Percentiles rank a stretch among this genome's conserved stretches.
These are phyloP conservation scores for Lasioglossum vierecki DNA, from an alignment of 2,888 invertebrate genomes.

Conservation along the genomic window DNA sequence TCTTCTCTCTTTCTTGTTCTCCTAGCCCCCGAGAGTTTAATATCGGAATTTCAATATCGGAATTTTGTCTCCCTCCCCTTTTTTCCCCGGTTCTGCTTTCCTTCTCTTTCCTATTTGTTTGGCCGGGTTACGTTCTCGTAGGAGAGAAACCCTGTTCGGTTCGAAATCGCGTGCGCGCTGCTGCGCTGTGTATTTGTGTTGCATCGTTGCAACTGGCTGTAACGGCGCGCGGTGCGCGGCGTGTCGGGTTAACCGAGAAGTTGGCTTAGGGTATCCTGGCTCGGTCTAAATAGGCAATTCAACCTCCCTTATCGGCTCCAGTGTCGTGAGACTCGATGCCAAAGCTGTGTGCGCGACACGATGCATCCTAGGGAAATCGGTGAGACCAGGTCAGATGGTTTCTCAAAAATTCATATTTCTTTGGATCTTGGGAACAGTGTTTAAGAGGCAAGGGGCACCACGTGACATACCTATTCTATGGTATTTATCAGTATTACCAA, in stretches of 20 bases:
- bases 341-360: neutral
- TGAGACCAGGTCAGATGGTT: neutral
- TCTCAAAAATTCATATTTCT: neutral
- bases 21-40: neutral
- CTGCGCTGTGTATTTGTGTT: neutral
- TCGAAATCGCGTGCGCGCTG: neutral
- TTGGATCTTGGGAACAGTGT: neutral
- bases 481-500: too few species aligned
- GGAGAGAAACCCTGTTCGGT: neutral
- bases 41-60: constrained; percentile 40
- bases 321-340: constrained; percentile 16
- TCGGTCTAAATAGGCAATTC: constrained; percentile 55
- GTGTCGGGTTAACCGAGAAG: constrained; percentile 35
- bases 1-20: neutral
- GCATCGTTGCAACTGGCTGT: neutral
- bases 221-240: neutral
- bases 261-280: constrained; percentile 46
- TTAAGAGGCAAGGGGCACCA: too few species aligned
- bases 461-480: too few species aligned
- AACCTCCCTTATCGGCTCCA: constrained; percentile 37
- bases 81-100: neutral
- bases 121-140: constrained; percentile 9
- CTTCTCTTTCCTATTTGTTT: neutral
- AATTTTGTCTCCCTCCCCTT: constrained; percentile 6
- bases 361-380: neutral